Conservation (phyloP, 2,797 vertebrate species). For the Sibirionetta formosa region DNA sequence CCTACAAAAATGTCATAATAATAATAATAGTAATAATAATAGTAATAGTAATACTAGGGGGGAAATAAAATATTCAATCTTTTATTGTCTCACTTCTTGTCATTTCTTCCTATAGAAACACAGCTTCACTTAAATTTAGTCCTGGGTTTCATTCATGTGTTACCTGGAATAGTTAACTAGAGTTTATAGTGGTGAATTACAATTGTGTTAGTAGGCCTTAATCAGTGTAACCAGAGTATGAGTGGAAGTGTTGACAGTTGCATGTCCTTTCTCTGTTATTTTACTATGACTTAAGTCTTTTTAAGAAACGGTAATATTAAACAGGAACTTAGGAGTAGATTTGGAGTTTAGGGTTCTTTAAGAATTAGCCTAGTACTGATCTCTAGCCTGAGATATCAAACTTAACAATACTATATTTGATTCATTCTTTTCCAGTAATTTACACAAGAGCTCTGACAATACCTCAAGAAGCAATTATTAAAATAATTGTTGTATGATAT, state of each 20-base stretch:
- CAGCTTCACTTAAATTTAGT: neutral
- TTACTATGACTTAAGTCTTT: slow-evolving; percentile 22
- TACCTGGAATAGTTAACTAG: neutral
- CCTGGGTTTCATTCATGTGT: neutral
- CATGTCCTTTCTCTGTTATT: slow-evolving; percentile 1
- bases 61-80: neutral
- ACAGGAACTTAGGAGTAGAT: neutral
- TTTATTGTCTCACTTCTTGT: neutral
- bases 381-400: neutral
- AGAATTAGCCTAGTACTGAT: neutral
- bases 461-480: slow-evolving; percentile 10
- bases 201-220: neutral
- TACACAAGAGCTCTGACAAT: slow-evolving; percentile 1
- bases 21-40: neutral
- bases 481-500: neutral
- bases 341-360: slow-evolving; percentile 25
- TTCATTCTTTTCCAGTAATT: neutral
- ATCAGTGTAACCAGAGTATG: neutral
- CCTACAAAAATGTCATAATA: neutral
- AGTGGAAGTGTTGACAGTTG: slow-evolving; percentile 13
- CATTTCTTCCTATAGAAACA: neutral
- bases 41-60: too few relatives aligned
- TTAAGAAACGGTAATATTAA: slow-evolving; percentile 12
- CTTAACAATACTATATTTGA: slow-evolving; percentile 28
- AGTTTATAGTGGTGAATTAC: neutral